phyloP scores from a whole-genome alignment of 92 coral and sea anemone genomes.

The Paragorgia papillata region DNA sequence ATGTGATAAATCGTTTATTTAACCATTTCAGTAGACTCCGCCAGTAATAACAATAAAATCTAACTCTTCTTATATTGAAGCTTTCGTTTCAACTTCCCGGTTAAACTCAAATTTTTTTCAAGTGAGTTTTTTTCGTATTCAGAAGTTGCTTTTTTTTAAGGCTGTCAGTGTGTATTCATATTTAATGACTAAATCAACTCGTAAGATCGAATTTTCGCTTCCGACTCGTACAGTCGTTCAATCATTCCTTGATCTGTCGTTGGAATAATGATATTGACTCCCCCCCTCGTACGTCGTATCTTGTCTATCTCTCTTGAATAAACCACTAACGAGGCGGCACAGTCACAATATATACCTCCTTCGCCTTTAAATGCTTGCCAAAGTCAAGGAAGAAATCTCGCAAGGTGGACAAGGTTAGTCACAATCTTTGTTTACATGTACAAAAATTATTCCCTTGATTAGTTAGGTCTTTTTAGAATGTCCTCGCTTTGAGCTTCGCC shows the following conservation, averaged over 20 bases:
- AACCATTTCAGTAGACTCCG: no score
- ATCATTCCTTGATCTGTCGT: neutral
- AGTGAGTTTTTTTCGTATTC: no score
- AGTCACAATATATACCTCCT: neutral
- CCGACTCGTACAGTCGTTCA: conserved; percentile 1
- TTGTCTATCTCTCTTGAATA: neutral
- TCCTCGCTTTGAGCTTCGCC: conserved; percentile 7
- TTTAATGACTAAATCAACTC: neutral
- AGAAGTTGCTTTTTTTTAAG: no score
- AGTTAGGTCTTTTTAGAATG: neutral
- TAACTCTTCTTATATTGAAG: no score
- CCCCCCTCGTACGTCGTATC: neutral
- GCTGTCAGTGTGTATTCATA: conserved; percentile 4
- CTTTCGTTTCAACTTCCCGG: no score
- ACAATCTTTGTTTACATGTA: conserved; percentile 10
- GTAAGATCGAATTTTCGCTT: conserved; percentile 13
- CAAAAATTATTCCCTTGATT: conserved; percentile 26
- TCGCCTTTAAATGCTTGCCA: neutral
- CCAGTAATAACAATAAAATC: no score
- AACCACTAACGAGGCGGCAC: neutral
- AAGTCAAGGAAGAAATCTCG: neutral
- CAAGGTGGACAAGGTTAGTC: neutral
- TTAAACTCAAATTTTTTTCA: no score
- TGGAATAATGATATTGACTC: neutral
- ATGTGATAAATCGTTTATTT: conserved; percentile 3